These are phyloP conservation scores for Sebastes taczanowskii DNA, from an alignment of 2,797 vertebrate genomes.

Conservation along the genomic window DNA sequence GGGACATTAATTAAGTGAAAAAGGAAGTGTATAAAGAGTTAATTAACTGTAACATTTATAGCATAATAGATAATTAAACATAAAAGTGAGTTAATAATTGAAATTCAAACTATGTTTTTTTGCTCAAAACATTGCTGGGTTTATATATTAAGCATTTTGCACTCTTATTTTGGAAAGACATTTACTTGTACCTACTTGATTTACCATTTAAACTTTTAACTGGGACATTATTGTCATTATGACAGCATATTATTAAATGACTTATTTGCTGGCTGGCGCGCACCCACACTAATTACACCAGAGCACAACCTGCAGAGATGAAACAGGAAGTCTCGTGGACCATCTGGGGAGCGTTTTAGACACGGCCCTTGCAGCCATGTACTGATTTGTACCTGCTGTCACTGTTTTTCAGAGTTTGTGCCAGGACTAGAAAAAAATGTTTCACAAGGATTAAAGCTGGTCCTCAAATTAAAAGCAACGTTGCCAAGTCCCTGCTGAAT, in stretches of 20 bases:
- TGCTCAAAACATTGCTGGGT: neutral
- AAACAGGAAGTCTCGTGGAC: slow-evolving; percentile 39
- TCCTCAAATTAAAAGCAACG: slow-evolving; percentile 16
- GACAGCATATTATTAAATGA: slow-evolving; percentile 5
- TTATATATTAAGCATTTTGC: neutral
- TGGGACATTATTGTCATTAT: neutral
- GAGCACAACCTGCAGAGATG: slow-evolving; percentile 49
- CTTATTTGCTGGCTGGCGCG: slow-evolving; percentile 3
- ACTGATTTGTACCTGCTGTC: slow-evolving; percentile 59
- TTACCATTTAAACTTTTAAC: neutral
- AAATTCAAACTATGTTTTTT: neutral
- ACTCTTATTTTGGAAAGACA: neutral
- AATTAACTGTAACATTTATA: slow-evolving; percentile 27
- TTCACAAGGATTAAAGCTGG: slow-evolving; percentile 16
- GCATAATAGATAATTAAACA: slow-evolving; percentile 16
- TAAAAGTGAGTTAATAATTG: neutral
- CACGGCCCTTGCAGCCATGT: slow-evolving; percentile 27
- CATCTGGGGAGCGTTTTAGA: slow-evolving; percentile 58
- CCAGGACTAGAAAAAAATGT: slow-evolving; percentile 19
- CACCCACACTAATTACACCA: slow-evolving; percentile 41
- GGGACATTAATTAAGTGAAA: slow-evolving; percentile 36
- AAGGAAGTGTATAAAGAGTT: neutral
- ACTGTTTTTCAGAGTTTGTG: slow-evolving; percentile 50
- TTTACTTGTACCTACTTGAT: neutral
- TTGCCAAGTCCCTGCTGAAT: slow-evolving; percentile 16